Conservation (phyloP, 1,140 invertebrate genomes). For the Archegozetes longisetosus region DNA sequence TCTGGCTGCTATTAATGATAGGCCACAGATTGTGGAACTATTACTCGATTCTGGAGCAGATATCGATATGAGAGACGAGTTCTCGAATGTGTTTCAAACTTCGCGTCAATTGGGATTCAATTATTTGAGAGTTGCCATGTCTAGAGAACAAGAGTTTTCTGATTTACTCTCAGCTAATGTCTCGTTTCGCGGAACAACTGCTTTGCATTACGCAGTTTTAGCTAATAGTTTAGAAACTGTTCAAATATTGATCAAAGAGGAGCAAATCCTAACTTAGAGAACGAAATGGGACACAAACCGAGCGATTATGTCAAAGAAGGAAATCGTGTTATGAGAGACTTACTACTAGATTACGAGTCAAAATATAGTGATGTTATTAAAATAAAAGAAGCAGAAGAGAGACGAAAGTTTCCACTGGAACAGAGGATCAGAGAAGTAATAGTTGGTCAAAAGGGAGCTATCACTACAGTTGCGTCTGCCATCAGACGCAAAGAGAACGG, state of each 20-base stretch:
- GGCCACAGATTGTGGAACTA: constrained; percentile 43
- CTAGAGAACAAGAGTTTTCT: constrained; percentile 62
- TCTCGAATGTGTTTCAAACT: constrained; percentile 48
- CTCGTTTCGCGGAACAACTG: constrained; percentile 65
- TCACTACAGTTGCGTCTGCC: constrained; percentile 65
- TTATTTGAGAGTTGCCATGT: constrained; percentile 38
- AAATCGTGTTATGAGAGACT: constrained; percentile 38
- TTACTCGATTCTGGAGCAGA: constrained; percentile 59
- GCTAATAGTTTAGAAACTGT: constrained; percentile 45
- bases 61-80: constrained; percentile 60
- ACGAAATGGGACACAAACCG: constrained; percentile 57
- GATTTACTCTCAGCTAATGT: constrained; percentile 51
- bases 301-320: constrained; percentile 47
- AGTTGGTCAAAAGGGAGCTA: constrained; percentile 75
- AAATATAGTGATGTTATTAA: constrained; percentile 36
- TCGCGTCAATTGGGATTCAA: constrained; percentile 39
- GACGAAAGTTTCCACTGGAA: constrained; percentile 71
- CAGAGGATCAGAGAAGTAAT: constrained; percentile 63
- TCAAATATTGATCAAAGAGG: constrained; percentile 30
- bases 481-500: constrained; percentile 84
- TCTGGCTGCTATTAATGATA: constrained; percentile 60
- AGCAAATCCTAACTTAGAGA: constrained; percentile 40
- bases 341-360: constrained; percentile 30
- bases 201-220: constrained; percentile 75
- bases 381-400: constrained; percentile 54